A percentile compares a stretch with the other conserved stretches of the same genome.
Evolutionary conservation across 1,140 invertebrate genomes (phyloP).

Genomic region (Medauroidea extradentata): DNA sequence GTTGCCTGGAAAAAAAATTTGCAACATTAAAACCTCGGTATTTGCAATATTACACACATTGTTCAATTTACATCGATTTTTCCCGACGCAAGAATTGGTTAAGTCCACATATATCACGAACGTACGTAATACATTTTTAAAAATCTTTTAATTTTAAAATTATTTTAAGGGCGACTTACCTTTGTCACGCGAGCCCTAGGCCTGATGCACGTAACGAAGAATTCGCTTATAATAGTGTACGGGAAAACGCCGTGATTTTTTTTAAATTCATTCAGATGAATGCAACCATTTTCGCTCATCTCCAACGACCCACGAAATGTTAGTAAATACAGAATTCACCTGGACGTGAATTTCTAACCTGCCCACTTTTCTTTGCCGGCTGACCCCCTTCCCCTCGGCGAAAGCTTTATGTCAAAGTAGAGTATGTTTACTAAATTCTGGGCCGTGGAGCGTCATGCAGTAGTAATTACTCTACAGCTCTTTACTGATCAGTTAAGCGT

Average conservation of each 20-base stretch:
- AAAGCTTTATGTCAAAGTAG: neutral
- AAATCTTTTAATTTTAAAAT: no score
- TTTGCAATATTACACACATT: no score
- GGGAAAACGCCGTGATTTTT: conserved; percentile 65
- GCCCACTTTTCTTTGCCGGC: neutral
- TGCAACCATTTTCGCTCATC: conserved; percentile 68
- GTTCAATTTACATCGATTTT: no score
- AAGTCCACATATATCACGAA: no score
- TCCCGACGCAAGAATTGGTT: no score
- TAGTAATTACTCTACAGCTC: no score
- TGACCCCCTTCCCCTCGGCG: neutral
- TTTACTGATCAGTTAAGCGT: no score
- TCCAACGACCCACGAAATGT: conserved; percentile 22
- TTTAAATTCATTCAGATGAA: conserved; percentile 74
- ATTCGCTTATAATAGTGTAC: conserved; percentile 69
- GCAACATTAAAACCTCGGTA: no score
- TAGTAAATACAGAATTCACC: neutral
- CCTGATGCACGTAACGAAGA: conserved; percentile 68
- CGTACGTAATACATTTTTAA: no score
- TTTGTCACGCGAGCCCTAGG: conserved; percentile 54
- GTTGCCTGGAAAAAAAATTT: conserved; percentile 54
- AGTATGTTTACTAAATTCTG: neutral
- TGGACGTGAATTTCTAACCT: neutral
- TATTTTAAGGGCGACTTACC: neutral
- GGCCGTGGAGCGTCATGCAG: no score